Conservation (phyloP, 2,888 invertebrate genomes). For the Anticlea derivata region DNA sequence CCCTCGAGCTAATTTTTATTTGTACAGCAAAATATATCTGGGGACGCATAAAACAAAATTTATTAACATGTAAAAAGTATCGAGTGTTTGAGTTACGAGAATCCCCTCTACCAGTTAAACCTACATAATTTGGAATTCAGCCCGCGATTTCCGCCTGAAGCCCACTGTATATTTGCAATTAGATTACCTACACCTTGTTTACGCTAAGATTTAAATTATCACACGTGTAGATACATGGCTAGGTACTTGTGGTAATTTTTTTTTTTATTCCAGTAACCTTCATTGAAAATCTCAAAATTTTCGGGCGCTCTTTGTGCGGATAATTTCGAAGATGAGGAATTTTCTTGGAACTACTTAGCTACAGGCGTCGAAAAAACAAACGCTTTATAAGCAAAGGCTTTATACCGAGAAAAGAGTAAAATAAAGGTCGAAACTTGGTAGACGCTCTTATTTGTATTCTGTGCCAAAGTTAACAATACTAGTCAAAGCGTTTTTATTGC, state of each 20-base stretch:
- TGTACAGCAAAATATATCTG: slow-evolving; percentile 23
- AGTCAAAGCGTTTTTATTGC: not conserved
- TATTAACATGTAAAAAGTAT: slow-evolving; percentile 32
- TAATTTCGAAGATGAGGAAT: not conserved
- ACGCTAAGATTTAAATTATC: slow-evolving; percentile 51
- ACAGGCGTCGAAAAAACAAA: not conserved
- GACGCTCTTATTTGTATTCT: not conserved
- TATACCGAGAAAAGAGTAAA: not conserved
- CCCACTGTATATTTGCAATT: slow-evolving; percentile 60
- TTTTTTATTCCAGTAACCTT: slow-evolving; percentile 1
- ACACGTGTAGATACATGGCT: slow-evolving; percentile 28
- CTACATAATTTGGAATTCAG: slow-evolving; percentile 49
- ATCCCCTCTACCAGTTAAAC: slow-evolving; percentile 24
- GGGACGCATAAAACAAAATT: slow-evolving; percentile 18
- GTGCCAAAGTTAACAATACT: slow-evolving; percentile 1
- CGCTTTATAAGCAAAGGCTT: no score
- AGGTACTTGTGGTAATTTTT: slow-evolving; percentile 14
- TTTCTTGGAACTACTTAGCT: not conserved
- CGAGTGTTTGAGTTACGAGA: slow-evolving; percentile 36
- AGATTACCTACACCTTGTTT: slow-evolving; percentile 51
- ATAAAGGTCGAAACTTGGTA: not conserved
- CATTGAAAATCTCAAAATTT: not conserved
- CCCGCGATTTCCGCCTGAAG: slow-evolving; percentile 41
- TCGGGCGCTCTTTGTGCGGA: not conserved
- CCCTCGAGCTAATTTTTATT: slow-evolving; percentile 24